Evolutionary conservation across 2,888 invertebrate species (phyloP).

Genomic region (Gortyna flavago): DNA sequence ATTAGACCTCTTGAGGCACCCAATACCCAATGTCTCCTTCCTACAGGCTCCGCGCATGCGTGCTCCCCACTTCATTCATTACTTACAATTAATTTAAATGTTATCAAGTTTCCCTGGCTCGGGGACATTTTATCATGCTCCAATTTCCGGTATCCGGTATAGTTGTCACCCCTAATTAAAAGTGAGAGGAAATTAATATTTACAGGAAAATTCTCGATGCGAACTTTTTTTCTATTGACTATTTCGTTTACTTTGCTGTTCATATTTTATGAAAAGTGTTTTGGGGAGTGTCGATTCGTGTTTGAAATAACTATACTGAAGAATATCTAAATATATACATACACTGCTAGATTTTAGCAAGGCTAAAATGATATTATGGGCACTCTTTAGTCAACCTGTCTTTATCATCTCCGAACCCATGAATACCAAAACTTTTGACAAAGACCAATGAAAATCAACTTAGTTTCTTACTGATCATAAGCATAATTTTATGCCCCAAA

Average conservation of each 20-base stretch:
- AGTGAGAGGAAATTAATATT: constrained; percentile 71
- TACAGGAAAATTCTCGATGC: constrained; percentile 39
- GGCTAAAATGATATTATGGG: neutral
- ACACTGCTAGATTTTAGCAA: too few species aligned
- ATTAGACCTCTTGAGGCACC: constrained; percentile 39
- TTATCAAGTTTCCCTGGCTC: constrained; percentile 50
- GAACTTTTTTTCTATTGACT: constrained; percentile 40
- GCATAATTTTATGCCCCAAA: constrained; percentile 19
- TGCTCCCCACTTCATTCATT: constrained; percentile 50
- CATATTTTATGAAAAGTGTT: neutral
- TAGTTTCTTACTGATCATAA: neutral
- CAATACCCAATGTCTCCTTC: neutral
- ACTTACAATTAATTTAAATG: constrained; percentile 57
- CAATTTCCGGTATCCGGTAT: constrained; percentile 70
- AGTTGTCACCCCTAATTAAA: constrained; percentile 72
- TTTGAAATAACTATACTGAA: neutral
- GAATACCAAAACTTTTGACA: constrained; percentile 10
- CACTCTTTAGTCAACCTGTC: neutral
- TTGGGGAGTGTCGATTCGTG: neutral
- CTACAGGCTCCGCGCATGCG: constrained; percentile 45
- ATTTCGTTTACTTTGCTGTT: constrained; percentile 21
- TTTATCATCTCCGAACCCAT: neutral
- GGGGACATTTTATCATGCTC: constrained; percentile 70
- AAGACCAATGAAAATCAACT: constrained; percentile 8
- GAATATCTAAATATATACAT: neutral